A percentile compares a stretch with the other conserved stretches of the same genome.
Evolutionary conservation across 2,888 invertebrate genomes (phyloP).

Genomic region (Drosophila ezoana): DNA sequence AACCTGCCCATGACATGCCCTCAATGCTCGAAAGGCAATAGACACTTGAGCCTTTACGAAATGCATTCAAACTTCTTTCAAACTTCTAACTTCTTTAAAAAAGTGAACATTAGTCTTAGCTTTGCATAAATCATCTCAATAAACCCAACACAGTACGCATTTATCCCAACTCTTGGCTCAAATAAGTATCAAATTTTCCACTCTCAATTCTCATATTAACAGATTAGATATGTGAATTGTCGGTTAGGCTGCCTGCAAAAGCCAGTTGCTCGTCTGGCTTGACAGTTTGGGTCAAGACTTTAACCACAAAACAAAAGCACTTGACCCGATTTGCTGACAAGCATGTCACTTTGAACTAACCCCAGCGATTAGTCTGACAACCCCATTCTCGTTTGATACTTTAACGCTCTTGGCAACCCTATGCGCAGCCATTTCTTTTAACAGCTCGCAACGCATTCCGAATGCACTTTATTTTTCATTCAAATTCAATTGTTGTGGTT

Average conservation of each 20-base stretch:
- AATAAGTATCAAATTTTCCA: not conserved
- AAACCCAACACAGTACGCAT: no score
- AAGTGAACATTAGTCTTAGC: no score
- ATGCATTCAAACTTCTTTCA: no score
- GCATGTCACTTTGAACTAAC: constrained; percentile 14
- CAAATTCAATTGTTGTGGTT: constrained; percentile 14
- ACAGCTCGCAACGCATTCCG: constrained; percentile 24
- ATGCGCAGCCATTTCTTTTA: not conserved
- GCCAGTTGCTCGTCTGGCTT: constrained; percentile 8
- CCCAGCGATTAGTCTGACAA: constrained; percentile 28
- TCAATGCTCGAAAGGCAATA: no score
- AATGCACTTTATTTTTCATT: constrained; percentile 52
- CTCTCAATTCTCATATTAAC: not conserved
- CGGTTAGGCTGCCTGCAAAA: constrained; percentile 4
- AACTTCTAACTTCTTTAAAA: no score
- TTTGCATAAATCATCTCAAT: no score
- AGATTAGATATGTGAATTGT: constrained; percentile 7
- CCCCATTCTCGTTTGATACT: constrained; percentile 15
- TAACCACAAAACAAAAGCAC: constrained; percentile 22
- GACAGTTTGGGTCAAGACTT: constrained; percentile 13
- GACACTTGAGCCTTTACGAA: no score
- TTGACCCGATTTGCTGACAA: constrained; percentile 45
- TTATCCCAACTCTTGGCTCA: no score
- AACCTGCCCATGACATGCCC: no score
- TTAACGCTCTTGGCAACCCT: constrained; percentile 2